These are phyloP conservation scores for Vireo altiloquus DNA, from an alignment of 2,113 vertebrate genomes.

Conservation along the genomic window DNA sequence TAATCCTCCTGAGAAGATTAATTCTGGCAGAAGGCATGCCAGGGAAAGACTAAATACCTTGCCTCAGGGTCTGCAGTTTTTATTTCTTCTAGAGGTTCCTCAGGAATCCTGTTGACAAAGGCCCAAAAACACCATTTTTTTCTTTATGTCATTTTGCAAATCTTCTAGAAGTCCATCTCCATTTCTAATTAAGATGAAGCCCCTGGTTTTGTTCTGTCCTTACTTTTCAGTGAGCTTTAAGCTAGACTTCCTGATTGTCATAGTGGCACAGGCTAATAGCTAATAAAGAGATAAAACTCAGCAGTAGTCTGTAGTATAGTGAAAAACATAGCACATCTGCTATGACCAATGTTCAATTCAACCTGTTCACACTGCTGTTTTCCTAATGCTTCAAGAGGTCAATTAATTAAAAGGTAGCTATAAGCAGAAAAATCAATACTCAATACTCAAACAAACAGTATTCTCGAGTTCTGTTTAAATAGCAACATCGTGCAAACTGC, in stretches of 20 bases:
- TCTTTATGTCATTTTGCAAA: not conserved
- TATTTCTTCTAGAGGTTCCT: not conserved
- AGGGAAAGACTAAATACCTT: slow-evolving; percentile 33
- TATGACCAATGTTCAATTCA: not conserved
- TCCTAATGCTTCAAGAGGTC: not conserved
- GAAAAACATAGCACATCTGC: not conserved
- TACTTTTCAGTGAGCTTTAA: not conserved
- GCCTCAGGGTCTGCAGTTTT: not conserved
- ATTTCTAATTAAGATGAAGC: not conserved
- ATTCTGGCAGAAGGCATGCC: slow-evolving; percentile 17
- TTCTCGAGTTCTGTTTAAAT: not conserved
- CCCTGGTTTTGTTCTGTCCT: not conserved
- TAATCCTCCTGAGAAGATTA: slow-evolving; percentile 50
- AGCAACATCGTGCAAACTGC: not conserved
- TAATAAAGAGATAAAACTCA: not conserved
- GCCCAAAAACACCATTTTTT: not conserved
- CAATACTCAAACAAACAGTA: slow-evolving; percentile 5
- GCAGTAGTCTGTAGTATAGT: not conserved
- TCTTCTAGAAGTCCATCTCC: not conserved
- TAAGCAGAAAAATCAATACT: not conserved
- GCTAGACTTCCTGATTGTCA: not conserved
- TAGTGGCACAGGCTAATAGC: not conserved
- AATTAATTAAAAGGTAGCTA: slow-evolving; percentile 14
- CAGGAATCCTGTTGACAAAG: not conserved
- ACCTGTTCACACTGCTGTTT: not conserved